Percentiles rank a stretch among this genome's conserved stretches.
phyloP scores from a whole-genome alignment of 2,888 invertebrate species.

The Erannis defoliaria region DNA sequence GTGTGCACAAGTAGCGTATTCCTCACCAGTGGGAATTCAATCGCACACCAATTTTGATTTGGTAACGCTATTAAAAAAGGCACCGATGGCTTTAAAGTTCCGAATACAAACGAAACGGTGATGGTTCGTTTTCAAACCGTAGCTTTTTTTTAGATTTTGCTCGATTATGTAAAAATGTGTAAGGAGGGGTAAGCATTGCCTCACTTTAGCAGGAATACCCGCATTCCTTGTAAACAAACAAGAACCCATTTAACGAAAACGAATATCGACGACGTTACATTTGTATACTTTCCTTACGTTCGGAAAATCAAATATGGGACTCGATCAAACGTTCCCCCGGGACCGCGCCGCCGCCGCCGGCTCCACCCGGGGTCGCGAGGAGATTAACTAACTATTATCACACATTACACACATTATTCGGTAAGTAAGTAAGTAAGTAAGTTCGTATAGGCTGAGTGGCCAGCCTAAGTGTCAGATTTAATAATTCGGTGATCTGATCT shows the following conservation, averaged over 20 bases:
- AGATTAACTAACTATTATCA: conserved; percentile 25
- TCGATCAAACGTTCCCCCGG: conserved; percentile 24
- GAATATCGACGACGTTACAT: conserved; percentile 3
- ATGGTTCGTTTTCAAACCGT: too few species aligned
- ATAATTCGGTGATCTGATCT: too few species aligned
- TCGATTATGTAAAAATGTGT: neutral
- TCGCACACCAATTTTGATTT: too few species aligned
- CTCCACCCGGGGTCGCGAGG: conserved; percentile 10
- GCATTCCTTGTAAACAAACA: conserved; percentile 23
- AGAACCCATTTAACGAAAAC: conserved; percentile 21
- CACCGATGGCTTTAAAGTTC: too few species aligned
- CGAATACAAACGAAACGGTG: too few species aligned
- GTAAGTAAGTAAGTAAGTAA: too few species aligned
- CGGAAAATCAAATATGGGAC: conserved; percentile 28
- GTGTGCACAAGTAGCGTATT: too few species aligned
- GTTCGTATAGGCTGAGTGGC: too few species aligned
- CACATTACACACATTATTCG: too few species aligned
- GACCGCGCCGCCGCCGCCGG: conserved; percentile 5
- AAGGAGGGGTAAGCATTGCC: neutral
- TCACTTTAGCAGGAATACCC: neutral
- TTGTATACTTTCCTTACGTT: conserved; percentile 22
- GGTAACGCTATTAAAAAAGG: too few species aligned
- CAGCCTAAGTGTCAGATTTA: too few species aligned
- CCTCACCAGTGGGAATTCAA: too few species aligned
- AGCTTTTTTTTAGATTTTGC: neutral